These are phyloP conservation scores for Casuarius casuarius DNA, from an alignment of 2,113 vertebrate species.

Conservation along the genomic window DNA sequence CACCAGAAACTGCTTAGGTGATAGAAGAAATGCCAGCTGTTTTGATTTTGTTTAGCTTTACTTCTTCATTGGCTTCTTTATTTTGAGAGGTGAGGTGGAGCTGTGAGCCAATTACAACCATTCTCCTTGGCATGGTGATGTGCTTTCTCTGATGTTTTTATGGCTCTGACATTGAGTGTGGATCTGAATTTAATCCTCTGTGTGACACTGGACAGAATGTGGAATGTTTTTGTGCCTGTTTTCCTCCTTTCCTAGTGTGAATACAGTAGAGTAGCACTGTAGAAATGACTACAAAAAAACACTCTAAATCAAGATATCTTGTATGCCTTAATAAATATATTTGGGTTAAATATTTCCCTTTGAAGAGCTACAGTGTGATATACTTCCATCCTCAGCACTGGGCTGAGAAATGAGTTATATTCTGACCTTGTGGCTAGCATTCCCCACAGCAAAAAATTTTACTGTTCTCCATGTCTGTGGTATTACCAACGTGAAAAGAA, in stretches of 20 bases:
- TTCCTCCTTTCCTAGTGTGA: not conserved
- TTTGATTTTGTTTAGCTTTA: not conserved
- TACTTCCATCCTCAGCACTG: not conserved
- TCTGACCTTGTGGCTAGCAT: not conserved
- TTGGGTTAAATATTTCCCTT: not conserved
- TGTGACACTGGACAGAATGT: not conserved
- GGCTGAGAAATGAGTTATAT: not conserved
- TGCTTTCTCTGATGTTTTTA: not conserved
- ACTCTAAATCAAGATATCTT: not conserved
- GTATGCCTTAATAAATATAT: not conserved
- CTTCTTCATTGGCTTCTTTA: not conserved
- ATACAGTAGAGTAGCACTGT: not conserved
- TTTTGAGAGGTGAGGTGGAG: not conserved
- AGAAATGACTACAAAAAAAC: not conserved
- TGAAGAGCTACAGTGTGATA: not conserved
- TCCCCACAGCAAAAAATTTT: not conserved
- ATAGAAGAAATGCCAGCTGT: not conserved
- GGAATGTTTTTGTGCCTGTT: not conserved
- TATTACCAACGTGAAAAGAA: not conserved
- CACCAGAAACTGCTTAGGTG: not conserved
- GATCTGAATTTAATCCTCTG: not conserved
- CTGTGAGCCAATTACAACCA: not conserved
- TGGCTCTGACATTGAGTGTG: not conserved
- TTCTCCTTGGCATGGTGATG: not conserved
- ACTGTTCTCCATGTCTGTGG: not conserved